Conservation (phyloP, 1,140 invertebrate genomes). For the Marisa cornuarietis region DNA sequence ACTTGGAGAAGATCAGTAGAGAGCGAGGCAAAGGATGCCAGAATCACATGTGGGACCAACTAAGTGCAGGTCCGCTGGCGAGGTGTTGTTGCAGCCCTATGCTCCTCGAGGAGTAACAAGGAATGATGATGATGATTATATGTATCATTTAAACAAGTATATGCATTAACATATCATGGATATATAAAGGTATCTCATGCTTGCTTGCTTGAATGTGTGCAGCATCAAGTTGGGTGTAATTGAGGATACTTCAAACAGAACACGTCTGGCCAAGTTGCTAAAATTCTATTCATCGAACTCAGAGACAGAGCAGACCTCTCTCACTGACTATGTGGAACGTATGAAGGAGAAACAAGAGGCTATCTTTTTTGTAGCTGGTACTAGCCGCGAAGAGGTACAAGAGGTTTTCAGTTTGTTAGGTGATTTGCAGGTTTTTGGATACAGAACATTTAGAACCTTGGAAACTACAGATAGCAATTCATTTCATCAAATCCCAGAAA, state of each 20-base stretch:
- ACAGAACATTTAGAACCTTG: no score
- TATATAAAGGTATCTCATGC: neutral
- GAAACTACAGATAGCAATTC: no score
- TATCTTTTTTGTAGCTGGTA: conserved; percentile 97
- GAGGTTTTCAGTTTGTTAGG: neutral
- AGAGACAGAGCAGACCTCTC: conserved; percentile 75
- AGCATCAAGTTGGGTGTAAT: conserved; percentile 96
- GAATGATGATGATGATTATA: no score
- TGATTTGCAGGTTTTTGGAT: neutral
- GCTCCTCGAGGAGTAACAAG: no score
- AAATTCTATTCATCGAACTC: conserved; percentile 88
- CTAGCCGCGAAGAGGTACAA: conserved; percentile 80
- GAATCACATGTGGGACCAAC: no score
- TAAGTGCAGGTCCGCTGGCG: no score
- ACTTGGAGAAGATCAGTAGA: no score
- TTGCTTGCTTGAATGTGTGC: conserved; percentile 33
- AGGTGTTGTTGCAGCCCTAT: no score
- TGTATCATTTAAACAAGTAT: no score
- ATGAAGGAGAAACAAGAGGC: conserved; percentile 98
- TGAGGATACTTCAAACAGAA: conserved; percentile 96
- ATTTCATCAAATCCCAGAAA: no score
- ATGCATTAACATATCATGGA: neutral
- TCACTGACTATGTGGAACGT: conserved; percentile 90
- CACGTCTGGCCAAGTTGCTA: conserved; percentile 92
- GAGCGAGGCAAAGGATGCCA: no score